These are phyloP conservation scores for Xyrauchen texanus DNA, from an alignment of 2,113 vertebrate genomes.

Conservation along the genomic window DNA sequence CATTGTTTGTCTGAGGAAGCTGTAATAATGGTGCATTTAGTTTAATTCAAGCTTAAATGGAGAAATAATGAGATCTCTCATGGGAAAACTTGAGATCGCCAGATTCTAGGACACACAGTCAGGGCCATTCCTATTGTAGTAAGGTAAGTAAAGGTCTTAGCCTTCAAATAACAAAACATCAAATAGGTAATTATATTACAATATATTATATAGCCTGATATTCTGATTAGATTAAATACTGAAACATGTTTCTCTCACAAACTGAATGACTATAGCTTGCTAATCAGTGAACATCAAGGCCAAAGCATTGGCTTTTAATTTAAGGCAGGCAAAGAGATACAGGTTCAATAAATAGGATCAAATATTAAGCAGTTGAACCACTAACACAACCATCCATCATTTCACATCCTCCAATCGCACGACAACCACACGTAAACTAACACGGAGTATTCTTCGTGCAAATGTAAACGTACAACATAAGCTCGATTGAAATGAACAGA, in stretches of 20 bases:
- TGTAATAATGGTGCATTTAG: constrained; percentile 15
- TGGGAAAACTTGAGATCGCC: background rate
- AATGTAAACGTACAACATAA: constrained; percentile 31
- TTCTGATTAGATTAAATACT: constrained; percentile 1
- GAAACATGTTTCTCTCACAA: constrained; percentile 25
- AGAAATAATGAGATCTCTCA: background rate
- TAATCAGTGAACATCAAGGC: constrained; percentile 43
- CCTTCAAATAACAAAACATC: constrained; percentile 3
- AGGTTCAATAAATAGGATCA: constrained; percentile 43
- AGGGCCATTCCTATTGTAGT: background rate
- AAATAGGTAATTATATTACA: background rate
- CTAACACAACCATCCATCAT: constrained; percentile 23
- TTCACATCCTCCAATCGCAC: background rate
- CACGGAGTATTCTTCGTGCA: constrained; percentile 38
- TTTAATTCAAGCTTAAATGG: constrained; percentile 13
- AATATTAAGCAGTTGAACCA: constrained; percentile 34
- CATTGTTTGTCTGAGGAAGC: background rate
- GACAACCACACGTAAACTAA: background rate
- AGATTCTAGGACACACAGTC: background rate
- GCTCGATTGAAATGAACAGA: constrained; percentile 20
- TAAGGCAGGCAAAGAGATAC: constrained; percentile 59
- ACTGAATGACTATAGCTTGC: constrained; percentile 27
- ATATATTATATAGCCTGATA: constrained; percentile 19
- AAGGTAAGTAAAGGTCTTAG: constrained; percentile 19
- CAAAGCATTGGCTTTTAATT: constrained; percentile 46